Evolutionary conservation across 2,113 vertebrate species (phyloP), one percentile per base, ranked within the genome.

Genomic region (Stictonetta naevosa): DNA sequence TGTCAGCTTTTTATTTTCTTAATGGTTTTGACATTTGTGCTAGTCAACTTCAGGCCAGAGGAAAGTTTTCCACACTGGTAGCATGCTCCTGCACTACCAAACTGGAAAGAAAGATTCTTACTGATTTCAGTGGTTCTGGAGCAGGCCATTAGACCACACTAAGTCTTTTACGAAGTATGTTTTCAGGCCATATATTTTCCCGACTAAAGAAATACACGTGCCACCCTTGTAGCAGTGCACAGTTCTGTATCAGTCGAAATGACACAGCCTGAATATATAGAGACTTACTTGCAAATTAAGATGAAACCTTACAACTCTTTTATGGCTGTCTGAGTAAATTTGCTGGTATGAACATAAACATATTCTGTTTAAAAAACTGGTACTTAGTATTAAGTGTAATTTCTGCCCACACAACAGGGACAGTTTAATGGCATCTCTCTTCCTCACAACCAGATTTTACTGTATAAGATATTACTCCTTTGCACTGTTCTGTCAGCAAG

Each of bases 401-500:
- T 96, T 93, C 87, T 11, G 8, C 67, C 92, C 87, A 77, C 13
- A 50, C 73, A 83, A 79, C 86, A 92, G 33, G 58, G 31, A 33
- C 64, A 68, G 42, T 93, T 93, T 89, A 94, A 92, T 81, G 83
- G 40, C 53, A 90, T 60, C 53, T 91, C 94, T 79, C 92, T 96
- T 94, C 74, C 82, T 85, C 74, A 79, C 38, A 11, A 91, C 16
- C 58, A 80, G 58, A 79, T 91, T 77, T 58, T 91, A 68, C 92
- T 92, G 73, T 75, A 44, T 64, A 86, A 80, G 91, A 81, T 93
- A 96, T 40, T 94, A 72, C 73, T 96, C 69, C 58, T 96, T 92
- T 92, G 78, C 94, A 92, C 88, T 58, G 28, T 92, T 97, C 95
- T 96, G 92, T 96, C 92, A 92, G 86, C 86, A 80, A 93, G 94